phyloP scores from a whole-genome alignment of 2,113 vertebrate genomes.

The Aplodontia rufa region DNA sequence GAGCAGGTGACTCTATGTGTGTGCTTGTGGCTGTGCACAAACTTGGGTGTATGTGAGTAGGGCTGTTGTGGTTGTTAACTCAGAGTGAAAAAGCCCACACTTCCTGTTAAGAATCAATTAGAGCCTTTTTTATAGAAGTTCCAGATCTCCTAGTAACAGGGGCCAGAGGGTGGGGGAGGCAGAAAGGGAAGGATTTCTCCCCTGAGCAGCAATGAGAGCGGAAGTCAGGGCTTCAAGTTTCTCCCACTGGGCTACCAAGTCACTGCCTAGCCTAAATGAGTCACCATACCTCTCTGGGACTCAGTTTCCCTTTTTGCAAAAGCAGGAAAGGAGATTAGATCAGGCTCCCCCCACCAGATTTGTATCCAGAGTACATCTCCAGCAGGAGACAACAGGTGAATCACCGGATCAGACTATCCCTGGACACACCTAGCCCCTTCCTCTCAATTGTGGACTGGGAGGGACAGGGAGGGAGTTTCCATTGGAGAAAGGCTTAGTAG shows the following conservation, averaged over 20 bases:
- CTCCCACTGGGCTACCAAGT: neutral
- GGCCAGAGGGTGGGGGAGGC: neutral
- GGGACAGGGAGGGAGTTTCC: neutral
- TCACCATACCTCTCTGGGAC: neutral
- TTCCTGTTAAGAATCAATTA: constrained; percentile 60
- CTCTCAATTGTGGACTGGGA: neutral
- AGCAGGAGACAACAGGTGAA: neutral
- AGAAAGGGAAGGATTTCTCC: neutral
- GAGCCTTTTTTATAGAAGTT: constrained; percentile 17
- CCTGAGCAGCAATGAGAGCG: neutral
- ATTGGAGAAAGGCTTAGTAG: neutral
- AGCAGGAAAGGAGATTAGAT: neutral
- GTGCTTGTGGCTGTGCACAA: neutral
- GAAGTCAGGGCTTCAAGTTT: neutral
- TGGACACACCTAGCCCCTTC: neutral
- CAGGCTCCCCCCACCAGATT: neutral
- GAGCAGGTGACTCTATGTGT: neutral
- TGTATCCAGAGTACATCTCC: neutral
- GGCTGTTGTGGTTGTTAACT: constrained; percentile 37
- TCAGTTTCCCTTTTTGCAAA: neutral
- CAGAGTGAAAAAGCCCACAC: constrained; percentile 42
- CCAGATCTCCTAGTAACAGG: neutral
- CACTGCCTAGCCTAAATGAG: neutral
- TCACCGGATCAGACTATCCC: neutral
- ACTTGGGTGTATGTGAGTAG: neutral